Percentiles rank a stretch among this genome's conserved stretches.
phyloP scores from a whole-genome alignment of 1,140 invertebrate genomes.

The Drosophila nannoptera region DNA sequence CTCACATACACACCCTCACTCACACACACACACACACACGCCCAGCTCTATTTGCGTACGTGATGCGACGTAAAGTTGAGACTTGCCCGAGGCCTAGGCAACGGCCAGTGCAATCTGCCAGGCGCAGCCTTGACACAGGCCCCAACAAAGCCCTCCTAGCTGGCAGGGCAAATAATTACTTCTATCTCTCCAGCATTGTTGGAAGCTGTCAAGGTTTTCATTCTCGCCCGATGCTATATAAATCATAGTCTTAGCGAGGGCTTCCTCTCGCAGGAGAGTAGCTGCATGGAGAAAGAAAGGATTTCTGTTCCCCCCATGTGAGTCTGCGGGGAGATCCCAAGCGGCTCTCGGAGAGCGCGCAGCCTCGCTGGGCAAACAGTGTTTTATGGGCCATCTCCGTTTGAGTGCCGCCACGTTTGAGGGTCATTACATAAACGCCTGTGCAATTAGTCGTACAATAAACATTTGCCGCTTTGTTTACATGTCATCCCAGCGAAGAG shows the following conservation, averaged over 20 bases:
- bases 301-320: too few relatives aligned
- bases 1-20: conserved; percentile 35
- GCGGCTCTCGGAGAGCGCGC: too few relatives aligned
- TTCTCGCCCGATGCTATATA: conserved; percentile 34
- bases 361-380: conserved; percentile 33
- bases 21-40: conserved; percentile 23
- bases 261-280: too few relatives aligned
- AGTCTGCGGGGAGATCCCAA: too few relatives aligned
- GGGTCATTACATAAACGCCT: conserved; percentile 62
- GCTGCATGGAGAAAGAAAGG: too few relatives aligned
- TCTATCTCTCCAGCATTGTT: background rate
- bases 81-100: conserved; percentile 59
- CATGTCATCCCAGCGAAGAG: conserved; percentile 16
- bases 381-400: conserved; percentile 57
- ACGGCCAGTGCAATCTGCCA: conserved; percentile 35
- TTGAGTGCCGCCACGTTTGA: conserved; percentile 43
- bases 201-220: background rate
- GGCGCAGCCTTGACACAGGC: conserved; percentile 55
- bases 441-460: conserved; percentile 70
- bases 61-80: conserved; percentile 49
- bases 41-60: conserved; percentile 26
- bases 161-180: conserved; percentile 56
- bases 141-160: conserved; percentile 4
- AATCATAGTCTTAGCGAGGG: conserved; percentile 24
- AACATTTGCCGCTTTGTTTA: conserved; percentile 34